Conservation (phyloP, 2,113 vertebrate species). For the Todiramphus chloris region DNA sequence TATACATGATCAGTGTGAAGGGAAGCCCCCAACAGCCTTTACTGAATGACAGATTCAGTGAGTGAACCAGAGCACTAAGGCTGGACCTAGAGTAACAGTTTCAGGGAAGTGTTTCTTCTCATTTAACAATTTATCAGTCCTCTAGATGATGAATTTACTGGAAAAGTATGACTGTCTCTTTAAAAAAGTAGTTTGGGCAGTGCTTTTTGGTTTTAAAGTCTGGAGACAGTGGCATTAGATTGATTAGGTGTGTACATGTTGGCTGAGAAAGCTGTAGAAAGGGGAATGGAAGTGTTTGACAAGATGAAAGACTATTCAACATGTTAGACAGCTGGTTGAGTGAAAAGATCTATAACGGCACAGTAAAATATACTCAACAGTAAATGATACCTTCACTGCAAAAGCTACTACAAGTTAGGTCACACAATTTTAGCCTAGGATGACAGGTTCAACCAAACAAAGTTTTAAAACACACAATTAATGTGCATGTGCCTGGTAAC, state of each 20-base stretch:
- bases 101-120: constrained; percentile 1
- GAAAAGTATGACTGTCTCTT: constrained; percentile 67
- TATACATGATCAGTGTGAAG: constrained; percentile 40
- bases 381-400: constrained; percentile 71
- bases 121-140: constrained; percentile 26
- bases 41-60: background rate
- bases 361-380: constrained; percentile 79
- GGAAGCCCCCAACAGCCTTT: constrained; percentile 40
- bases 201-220: constrained; percentile 73
- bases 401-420: constrained; percentile 64
- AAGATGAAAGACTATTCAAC: constrained; percentile 83
- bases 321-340: constrained; percentile 84
- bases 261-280: constrained; percentile 77
- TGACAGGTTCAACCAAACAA: constrained; percentile 66
- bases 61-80: background rate
- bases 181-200: constrained; percentile 72
- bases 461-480: constrained; percentile 65
- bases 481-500: constrained; percentile 32
- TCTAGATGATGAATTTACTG: constrained; percentile 28
- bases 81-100: constrained; percentile 56
- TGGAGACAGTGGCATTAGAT: constrained; percentile 85
- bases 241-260: constrained; percentile 83
- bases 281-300: constrained; percentile 78
- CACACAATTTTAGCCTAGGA: constrained; percentile 59
- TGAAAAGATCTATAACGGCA: constrained; percentile 78